These are phyloP conservation scores for Magallana nippona DNA, from an alignment of 2,888 invertebrate genomes.

Conservation along the genomic window DNA sequence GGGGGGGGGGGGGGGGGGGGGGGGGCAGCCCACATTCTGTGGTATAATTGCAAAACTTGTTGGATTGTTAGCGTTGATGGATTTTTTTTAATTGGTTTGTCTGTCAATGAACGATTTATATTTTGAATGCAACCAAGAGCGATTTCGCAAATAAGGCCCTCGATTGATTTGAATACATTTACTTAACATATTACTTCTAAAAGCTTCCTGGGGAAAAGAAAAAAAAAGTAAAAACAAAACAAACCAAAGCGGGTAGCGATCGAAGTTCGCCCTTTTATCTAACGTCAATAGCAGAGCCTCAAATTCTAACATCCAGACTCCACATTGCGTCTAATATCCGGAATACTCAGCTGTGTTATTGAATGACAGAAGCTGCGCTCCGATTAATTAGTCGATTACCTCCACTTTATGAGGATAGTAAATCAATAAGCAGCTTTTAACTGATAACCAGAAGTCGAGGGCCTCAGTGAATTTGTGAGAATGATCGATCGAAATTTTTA, in stretches of 20 bases:
- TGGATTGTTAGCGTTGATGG: no score
- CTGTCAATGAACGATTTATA: no score
- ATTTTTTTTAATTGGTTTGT: no score
- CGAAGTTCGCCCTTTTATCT: not conserved
- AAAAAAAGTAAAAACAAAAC: constrained; percentile 13
- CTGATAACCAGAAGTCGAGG: not conserved
- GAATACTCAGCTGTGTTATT: not conserved
- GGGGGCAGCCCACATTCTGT: no score
- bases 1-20: no score
- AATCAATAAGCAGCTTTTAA: constrained; percentile 19
- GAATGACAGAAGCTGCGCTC: constrained; percentile 1
- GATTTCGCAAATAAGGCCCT: no score
- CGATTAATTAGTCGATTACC: constrained; percentile 27
- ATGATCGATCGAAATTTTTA: not conserved
- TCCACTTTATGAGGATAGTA: not conserved
- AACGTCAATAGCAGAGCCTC: not conserved
- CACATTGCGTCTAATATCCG: constrained; percentile 24
- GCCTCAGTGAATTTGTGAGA: not conserved
- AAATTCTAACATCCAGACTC: constrained; percentile 27
- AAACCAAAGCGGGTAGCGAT: constrained; percentile 3
- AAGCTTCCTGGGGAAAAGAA: not conserved
- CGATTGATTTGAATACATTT: not conserved
- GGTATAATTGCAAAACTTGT: no score
- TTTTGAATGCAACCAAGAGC: no score
- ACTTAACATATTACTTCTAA: constrained; percentile 17